Base-by-base conservation (phyloP, 2,888 invertebrate species). In the Drosophila diplacantha region DNA sequence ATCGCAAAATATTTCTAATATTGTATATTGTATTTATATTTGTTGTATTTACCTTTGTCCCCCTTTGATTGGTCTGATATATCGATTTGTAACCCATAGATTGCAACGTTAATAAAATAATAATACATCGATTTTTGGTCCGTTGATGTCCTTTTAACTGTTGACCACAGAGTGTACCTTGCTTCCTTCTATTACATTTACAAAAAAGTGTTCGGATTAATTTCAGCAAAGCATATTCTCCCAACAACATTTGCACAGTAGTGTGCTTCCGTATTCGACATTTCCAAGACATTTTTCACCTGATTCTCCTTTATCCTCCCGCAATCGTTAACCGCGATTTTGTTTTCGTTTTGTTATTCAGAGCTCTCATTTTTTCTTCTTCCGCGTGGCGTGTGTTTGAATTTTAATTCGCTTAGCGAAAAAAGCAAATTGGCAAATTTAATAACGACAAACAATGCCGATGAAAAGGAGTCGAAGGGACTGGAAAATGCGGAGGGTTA, bases 281-380 rank as follows among this genome's bases (percentile, higher is more conserved):
- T 11, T 26, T 24, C 3, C 8, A 5, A 4, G n/a, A 7, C 3
- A 12, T 38, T 34, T 38, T 29, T 50, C 16, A 20, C 26, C 29
- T 37, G 51, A 63, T 61, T 62, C 43, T 51, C 51, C 54, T 43
- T 73, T 69, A 67, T 63, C 60, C 63, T 73, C 71, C 69, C 73
- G 66, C 67, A 79, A 83, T 78, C 75, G 80, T 75, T 78, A 83
- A 62, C 75, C 83, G 81, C 81, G 72, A 71, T 67, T 71, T 63
- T 56, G 49, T 63, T 60, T 62, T 56, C 41, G 38, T 53, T 60
- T 44, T 63, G 16, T 41, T 37, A 50, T 62, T 73, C 80, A 58
- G 55, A 18, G 26, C 26, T 29, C 20, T 38, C 20, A 1, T 44
- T 71, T 52, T 16, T 59, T 29, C 46, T 57, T 51, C 20, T 24